Percentiles rank a stretch among this genome's conserved stretches.
These are phyloP conservation scores for Gobiocypris rarus DNA, from an alignment of 2,113 vertebrate species.

Conservation along the genomic window DNA sequence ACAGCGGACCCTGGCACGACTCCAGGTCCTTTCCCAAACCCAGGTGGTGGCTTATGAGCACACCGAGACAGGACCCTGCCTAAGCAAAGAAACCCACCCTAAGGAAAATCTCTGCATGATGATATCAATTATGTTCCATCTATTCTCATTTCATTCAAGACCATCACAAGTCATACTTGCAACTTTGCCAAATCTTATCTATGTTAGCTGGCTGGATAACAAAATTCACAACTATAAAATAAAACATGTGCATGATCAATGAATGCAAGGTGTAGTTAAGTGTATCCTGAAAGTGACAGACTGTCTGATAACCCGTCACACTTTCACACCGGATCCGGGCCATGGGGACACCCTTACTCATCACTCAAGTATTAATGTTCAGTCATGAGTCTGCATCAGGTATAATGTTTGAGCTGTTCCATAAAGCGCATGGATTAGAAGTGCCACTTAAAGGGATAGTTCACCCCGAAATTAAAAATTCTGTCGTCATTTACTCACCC, in stretches of 20 bases:
- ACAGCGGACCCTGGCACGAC: neutral
- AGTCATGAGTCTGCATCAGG: neutral
- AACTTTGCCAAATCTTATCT: neutral
- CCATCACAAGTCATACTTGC: neutral
- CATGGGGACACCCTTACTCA: neutral
- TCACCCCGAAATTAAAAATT: too few species aligned
- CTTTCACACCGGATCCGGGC: neutral
- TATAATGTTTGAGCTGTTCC: neutral
- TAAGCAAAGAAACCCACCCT: neutral
- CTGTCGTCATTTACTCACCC: too few species aligned
- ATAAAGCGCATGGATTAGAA: neutral
- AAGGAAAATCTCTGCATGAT: neutral
- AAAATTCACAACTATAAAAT: neutral
- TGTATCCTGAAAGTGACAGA: neutral
- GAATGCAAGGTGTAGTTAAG: neutral
- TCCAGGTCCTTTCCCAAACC: constrained; percentile 34
- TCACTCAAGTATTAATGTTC: neutral
- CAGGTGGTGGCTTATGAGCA: constrained; percentile 44
- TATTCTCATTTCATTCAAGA: constrained; percentile 9
- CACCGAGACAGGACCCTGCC: neutral
- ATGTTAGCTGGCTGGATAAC: neutral
- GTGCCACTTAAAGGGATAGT: neutral
- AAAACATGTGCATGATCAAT: neutral
- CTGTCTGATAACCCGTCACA: neutral
- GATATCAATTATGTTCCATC: neutral